Conservation (phyloP, 2,113 vertebrate genomes). For the Lanius collurio region DNA sequence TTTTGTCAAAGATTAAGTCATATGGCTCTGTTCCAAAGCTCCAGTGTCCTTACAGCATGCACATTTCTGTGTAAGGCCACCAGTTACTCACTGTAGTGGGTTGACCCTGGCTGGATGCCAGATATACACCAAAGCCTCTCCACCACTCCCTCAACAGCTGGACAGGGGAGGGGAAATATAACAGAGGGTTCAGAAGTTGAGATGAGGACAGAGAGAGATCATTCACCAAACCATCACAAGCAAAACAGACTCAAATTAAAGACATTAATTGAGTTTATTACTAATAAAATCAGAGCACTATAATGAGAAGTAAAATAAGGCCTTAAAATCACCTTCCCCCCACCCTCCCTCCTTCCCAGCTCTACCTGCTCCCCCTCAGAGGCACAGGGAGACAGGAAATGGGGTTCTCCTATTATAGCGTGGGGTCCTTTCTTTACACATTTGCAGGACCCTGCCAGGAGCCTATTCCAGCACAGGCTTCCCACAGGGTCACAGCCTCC, state of each 20-base stretch:
- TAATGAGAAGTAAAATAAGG: not conserved
- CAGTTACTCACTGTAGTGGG: not conserved
- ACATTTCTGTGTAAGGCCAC: not conserved
- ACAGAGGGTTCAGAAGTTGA: not conserved
- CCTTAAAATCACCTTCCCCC: not conserved
- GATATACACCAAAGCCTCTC: not conserved
- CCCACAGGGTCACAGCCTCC: not conserved
- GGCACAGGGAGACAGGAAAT: not conserved
- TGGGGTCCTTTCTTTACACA: not conserved
- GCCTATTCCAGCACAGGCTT: not conserved
- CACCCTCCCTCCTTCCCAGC: not conserved
- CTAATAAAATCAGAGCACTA: not conserved
- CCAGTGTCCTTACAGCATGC: accelerated
- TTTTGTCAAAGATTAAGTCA: not conserved
- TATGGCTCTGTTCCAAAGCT: not conserved
- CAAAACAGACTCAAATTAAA: not conserved
- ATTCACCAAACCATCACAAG: not conserved
- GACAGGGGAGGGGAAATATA: not conserved
- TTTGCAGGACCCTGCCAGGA: not conserved
- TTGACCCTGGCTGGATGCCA: not conserved
- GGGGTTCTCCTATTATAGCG: not conserved
- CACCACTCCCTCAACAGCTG: not conserved
- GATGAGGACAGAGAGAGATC: not conserved
- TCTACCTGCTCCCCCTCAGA: not conserved
- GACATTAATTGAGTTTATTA: not conserved